Conservation (phyloP, 2,113 vertebrate species). For the Stegostoma tigrinum region DNA sequence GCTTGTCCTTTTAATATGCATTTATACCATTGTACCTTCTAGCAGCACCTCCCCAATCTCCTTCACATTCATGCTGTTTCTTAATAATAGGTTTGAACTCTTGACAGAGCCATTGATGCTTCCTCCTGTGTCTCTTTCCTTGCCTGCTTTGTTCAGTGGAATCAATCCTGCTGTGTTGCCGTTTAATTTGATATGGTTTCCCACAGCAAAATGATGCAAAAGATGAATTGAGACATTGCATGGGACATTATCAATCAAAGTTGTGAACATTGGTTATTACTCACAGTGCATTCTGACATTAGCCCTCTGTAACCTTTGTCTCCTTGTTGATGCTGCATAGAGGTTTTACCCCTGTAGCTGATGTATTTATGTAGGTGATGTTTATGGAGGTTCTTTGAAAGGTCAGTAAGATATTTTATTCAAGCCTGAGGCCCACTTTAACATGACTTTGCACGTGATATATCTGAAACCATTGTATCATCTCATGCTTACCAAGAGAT, state of each 20-base stretch:
- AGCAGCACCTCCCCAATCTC: neutral
- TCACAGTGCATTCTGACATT: slow-evolving; percentile 66
- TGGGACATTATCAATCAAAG: slow-evolving; percentile 67
- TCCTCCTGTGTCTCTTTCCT: slow-evolving; percentile 47
- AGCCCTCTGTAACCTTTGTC: slow-evolving; percentile 55
- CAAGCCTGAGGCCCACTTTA: slow-evolving; percentile 10
- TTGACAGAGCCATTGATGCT: slow-evolving; percentile 44
- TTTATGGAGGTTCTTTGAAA: slow-evolving; percentile 57
- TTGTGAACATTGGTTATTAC: slow-evolving; percentile 73
- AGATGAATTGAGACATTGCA: slow-evolving; percentile 63
- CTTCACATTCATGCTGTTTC: slow-evolving; percentile 36
- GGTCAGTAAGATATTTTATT: slow-evolving; percentile 50
- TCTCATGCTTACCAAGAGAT: slow-evolving; percentile 16
- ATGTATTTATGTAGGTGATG: slow-evolving; percentile 63
- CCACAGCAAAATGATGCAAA: slow-evolving; percentile 60
- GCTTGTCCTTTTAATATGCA: slow-evolving; percentile 31
- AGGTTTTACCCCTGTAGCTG: slow-evolving; percentile 45
- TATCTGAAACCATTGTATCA: slow-evolving; percentile 33
- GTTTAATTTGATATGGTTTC: slow-evolving; percentile 58
- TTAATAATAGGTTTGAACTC: slow-evolving; percentile 41
- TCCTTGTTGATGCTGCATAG: slow-evolving; percentile 47
- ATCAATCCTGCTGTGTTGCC: slow-evolving; percentile 56
- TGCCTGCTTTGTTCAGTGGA: slow-evolving; percentile 51
- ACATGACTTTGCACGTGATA: slow-evolving; percentile 21
- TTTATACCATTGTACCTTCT: slow-evolving; percentile 29